Percentiles rank a stretch among this genome's conserved stretches.
These are phyloP conservation scores for Cryptoleucopteryx plumbea DNA, from an alignment of 2,113 vertebrate genomes.

Conservation along the genomic window DNA sequence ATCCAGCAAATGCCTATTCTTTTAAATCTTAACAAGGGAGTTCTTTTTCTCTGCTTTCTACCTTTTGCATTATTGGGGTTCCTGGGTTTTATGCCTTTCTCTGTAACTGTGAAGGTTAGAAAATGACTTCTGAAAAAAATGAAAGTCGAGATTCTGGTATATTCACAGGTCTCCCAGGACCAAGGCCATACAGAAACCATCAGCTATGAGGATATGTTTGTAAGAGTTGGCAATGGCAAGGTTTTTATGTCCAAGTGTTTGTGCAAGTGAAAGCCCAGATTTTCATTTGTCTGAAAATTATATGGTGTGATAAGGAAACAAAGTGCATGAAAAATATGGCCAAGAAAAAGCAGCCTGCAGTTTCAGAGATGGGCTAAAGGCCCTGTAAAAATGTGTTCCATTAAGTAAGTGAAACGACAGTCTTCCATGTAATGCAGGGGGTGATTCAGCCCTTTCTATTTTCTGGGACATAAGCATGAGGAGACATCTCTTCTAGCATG, in stretches of 20 bases:
- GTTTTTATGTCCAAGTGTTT: constrained; percentile 5
- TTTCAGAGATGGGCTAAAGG: neutral
- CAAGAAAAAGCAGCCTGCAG: neutral
- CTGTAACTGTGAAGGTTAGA: neutral
- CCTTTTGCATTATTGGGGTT: neutral
- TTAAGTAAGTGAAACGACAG: neutral
- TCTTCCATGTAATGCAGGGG: neutral
- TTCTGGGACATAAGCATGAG: neutral
- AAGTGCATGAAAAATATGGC: neutral
- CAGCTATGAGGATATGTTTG: neutral
- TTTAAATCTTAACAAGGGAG: neutral
- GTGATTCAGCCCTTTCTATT: neutral
- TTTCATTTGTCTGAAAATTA: constrained; percentile 9
- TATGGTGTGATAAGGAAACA: constrained; percentile 22
- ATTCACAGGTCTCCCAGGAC: constrained; percentile 35
- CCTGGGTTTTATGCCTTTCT: neutral
- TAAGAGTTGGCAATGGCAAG: neutral
- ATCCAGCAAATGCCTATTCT: neutral
- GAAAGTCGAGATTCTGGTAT: neutral
- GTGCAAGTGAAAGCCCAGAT: constrained; percentile 34
- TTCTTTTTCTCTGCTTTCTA: neutral
- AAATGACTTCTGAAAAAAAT: neutral
- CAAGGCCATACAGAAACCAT: neutral
- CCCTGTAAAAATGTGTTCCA: constrained; percentile 42
- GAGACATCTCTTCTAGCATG: neutral